A percentile compares a stretch with the other conserved stretches of the same genome.
Conservation (phyloP, 2,888 invertebrate species). For the Mimumesa dahlbomi region DNA sequence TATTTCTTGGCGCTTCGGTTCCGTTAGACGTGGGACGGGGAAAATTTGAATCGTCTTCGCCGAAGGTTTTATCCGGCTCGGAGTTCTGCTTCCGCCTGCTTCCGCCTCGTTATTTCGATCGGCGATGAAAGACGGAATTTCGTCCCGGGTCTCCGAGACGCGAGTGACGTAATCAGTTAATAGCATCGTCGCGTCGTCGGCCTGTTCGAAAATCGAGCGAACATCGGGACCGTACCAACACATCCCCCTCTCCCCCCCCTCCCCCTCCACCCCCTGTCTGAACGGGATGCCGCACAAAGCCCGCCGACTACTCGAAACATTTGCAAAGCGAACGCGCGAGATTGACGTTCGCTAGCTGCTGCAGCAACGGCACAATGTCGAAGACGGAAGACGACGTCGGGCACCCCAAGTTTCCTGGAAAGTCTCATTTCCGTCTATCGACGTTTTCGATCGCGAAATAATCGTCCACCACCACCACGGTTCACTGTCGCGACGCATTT, state of each 20-base stretch:
- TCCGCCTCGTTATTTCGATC: constrained; percentile 32
- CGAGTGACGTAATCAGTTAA: background rate
- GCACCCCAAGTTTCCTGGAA: constrained; percentile 26
- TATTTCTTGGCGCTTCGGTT: constrained; percentile 55
- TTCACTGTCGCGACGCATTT: no score
- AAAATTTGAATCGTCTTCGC: background rate
- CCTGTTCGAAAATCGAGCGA: background rate
- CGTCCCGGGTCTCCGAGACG: background rate
- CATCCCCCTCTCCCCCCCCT: no score
- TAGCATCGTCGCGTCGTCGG: background rate
- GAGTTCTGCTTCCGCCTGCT: no score
- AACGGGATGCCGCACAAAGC: no score
- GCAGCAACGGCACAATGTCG: constrained; percentile 12
- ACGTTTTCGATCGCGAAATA: constrained; percentile 39
- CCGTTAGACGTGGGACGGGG: constrained; percentile 5
- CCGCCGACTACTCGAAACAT: constrained; percentile 19
- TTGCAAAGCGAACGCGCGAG: constrained; percentile 10
- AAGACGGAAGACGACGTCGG: constrained; percentile 34
- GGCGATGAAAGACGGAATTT: constrained; percentile 43
- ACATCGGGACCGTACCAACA: background rate
- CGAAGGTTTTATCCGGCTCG: constrained; percentile 33
- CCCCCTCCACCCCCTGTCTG: no score
- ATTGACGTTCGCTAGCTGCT: constrained; percentile 29
- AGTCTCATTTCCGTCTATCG: constrained; percentile 49
- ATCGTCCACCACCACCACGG: no score